Evolutionary conservation across 2,888 invertebrate species (phyloP).

Genomic region (Brassicogethes aeneus): DNA sequence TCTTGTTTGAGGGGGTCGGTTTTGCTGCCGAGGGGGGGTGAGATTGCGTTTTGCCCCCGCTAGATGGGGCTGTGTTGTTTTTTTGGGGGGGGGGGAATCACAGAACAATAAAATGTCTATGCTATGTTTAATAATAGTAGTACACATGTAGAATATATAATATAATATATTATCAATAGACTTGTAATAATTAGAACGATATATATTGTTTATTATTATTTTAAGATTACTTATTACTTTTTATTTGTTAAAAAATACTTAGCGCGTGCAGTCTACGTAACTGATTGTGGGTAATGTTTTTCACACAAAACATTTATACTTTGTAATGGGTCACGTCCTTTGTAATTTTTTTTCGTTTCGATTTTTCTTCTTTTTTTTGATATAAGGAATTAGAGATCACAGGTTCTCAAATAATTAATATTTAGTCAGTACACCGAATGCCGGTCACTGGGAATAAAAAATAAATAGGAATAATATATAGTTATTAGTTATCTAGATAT

Average conservation of each 20-base stretch:
- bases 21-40: neutral
- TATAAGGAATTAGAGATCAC: constrained; percentile 43
- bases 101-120: too few relatives aligned
- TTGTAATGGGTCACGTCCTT: constrained; percentile 1
- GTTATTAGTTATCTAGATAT: constrained; percentile 3
- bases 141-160: constrained; percentile 36
- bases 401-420: constrained; percentile 30
- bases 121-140: too few relatives aligned
- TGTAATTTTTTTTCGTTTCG: constrained; percentile 26
- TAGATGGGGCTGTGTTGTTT: too few relatives aligned
- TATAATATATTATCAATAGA: constrained; percentile 36
- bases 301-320: constrained; percentile 8
- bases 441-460: neutral
- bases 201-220: constrained; percentile 34
- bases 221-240: constrained; percentile 32
- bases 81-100: too few relatives aligned
- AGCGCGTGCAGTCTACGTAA: constrained; percentile 43
- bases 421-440: neutral
- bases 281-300: constrained; percentile 39
- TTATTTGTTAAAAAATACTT: constrained; percentile 38
- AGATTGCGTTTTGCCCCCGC: neutral
- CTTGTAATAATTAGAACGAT: constrained; percentile 38
- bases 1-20: neutral
- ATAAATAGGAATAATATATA: too few relatives aligned
- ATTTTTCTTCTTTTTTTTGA: constrained; percentile 37